Conservation (phyloP, 2,113 vertebrate genomes). For the Psettodes erumei region DNA sequence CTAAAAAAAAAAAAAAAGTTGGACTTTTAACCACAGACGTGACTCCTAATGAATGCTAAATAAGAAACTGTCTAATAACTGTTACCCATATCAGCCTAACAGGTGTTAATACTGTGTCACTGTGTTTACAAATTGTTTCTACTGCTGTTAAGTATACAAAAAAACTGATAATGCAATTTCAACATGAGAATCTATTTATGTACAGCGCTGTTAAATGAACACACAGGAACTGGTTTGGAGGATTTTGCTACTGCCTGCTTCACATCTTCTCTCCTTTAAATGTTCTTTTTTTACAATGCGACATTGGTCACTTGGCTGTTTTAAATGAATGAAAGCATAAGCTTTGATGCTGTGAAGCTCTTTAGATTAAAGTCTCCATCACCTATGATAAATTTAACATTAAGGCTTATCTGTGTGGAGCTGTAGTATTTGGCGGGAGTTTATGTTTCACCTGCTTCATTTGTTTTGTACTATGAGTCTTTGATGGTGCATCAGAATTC, state of each 20-base stretch:
- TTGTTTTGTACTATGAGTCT: slow-evolving; percentile 25
- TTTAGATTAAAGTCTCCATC: neutral
- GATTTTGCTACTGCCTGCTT: neutral
- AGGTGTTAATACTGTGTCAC: too few relatives aligned
- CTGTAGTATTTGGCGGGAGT: neutral
- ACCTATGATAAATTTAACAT: neutral
- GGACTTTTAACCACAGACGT: neutral
- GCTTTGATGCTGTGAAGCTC: neutral
- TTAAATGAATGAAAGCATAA: slow-evolving; percentile 1
- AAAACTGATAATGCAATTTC: neutral
- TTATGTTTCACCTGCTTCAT: slow-evolving; percentile 33
- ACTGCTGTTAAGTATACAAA: too few relatives aligned
- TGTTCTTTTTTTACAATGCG: neutral
- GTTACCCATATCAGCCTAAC: too few relatives aligned
- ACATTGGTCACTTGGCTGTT: neutral
- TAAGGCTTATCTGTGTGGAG: neutral
- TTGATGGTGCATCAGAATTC: slow-evolving; percentile 66
- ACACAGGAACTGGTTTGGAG: neutral
- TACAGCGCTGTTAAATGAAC: neutral
- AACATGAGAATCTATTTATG: too few relatives aligned
- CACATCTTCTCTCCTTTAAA: neutral
- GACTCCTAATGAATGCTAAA: neutral
- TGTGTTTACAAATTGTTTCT: too few relatives aligned
- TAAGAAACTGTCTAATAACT: too few relatives aligned
- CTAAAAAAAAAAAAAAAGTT: too few relatives aligned